Evolutionary conservation across 2,888 invertebrate genomes (phyloP).

Genomic region (Ochlodes sylvanus): DNA sequence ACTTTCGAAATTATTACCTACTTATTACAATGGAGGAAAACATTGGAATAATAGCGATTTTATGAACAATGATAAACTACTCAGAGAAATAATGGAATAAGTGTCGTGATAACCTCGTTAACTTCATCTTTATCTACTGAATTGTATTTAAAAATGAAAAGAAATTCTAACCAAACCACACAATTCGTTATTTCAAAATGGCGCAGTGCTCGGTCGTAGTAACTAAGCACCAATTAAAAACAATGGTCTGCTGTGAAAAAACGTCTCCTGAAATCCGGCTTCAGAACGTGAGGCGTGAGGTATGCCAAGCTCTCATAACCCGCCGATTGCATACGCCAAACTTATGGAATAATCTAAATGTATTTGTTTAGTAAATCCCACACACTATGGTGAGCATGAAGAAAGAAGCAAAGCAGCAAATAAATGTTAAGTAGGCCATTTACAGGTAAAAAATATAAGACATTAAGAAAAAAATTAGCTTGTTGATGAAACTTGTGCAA

Average conservation of each 20-base stretch:
- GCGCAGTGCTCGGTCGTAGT: constrained; percentile 48
- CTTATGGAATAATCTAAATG: too few relatives aligned
- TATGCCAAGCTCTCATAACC: constrained; percentile 56
- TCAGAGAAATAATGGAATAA: constrained; percentile 4
- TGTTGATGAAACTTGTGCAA: too few relatives aligned
- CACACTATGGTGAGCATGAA: too few relatives aligned
- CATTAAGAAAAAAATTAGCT: too few relatives aligned
- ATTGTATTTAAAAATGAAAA: constrained; percentile 11
- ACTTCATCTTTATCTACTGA: constrained; percentile 17
- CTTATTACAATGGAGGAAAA: background rate
- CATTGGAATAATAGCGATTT: background rate
- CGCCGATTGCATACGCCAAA: background rate
- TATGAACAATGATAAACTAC: background rate
- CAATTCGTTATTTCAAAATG: constrained; percentile 60
- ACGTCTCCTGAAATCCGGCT: constrained; percentile 48
- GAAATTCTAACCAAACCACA: constrained; percentile 40
- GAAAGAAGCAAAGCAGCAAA: too few relatives aligned
- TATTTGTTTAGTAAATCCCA: too few relatives aligned
- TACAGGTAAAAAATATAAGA: too few relatives aligned
- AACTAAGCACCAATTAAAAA: constrained; percentile 73
- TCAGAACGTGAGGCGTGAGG: constrained; percentile 57
- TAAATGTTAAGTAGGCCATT: too few relatives aligned
- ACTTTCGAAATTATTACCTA: background rate
- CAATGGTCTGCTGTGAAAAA: constrained; percentile 60
- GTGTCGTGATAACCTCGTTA: constrained; percentile 18